A percentile compares a stretch with the other conserved stretches of the same genome.
These are phyloP conservation scores for Mohoua ochrocephala DNA, from an alignment of 2,113 vertebrate genomes.

Conservation along the genomic window DNA sequence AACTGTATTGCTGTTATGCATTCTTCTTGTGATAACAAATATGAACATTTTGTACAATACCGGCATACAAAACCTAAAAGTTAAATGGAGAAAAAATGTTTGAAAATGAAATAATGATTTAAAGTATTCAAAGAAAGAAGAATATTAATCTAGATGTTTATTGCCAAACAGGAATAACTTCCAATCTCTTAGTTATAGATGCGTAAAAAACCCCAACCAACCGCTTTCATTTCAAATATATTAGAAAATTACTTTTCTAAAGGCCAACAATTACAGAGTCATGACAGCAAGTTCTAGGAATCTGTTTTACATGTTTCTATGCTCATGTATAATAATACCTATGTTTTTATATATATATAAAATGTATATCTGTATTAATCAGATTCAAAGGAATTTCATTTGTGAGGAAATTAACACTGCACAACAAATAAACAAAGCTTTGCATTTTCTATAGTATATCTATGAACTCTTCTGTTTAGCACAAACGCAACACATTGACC, in stretches of 20 bases:
- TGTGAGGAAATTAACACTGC: background rate
- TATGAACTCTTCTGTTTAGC: background rate
- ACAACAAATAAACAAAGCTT: background rate
- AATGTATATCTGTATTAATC: background rate
- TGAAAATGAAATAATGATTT: background rate
- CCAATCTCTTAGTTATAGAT: background rate
- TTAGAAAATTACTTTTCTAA: background rate
- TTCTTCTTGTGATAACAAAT: background rate
- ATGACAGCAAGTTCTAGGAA: background rate
- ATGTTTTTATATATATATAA: no score
- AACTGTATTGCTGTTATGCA: background rate
- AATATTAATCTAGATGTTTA: background rate
- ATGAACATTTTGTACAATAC: background rate
- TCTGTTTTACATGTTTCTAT: fast-evolving
- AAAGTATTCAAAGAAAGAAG: background rate
- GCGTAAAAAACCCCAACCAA: background rate
- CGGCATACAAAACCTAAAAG: background rate
- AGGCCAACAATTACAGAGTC: background rate
- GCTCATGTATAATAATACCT: no score
- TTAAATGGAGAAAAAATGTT: background rate
- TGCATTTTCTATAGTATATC: background rate
- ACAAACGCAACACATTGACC: background rate
- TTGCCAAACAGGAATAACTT: background rate
- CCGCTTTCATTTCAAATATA: background rate
- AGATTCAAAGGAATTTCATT: background rate